Evolutionary conservation across 1,140 invertebrate genomes (phyloP).

Genomic region (Adelges cooleyi): DNA sequence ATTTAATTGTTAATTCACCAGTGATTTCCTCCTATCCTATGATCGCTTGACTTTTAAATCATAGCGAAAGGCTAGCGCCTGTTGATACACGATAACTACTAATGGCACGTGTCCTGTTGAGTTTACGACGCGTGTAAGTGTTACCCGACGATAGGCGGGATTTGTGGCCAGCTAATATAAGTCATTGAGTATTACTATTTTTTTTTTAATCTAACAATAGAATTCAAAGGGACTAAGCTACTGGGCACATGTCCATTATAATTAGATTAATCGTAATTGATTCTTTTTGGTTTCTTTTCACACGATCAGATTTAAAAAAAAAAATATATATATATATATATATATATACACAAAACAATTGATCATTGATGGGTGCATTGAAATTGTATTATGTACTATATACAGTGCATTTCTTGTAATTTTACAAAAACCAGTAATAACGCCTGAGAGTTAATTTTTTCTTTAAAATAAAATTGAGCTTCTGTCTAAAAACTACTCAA

Average conservation of each 20-base stretch:
- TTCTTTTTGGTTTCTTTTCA: not conserved
- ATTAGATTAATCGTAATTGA: not conserved
- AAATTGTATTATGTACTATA: no score
- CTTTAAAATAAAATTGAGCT: no score
- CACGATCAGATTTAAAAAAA: no score
- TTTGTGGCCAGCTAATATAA: not conserved
- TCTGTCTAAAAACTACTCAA: no score
- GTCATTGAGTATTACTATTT: not conserved
- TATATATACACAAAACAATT: no score
- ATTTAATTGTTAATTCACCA: no score
- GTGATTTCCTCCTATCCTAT: no score
- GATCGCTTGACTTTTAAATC: not conserved
- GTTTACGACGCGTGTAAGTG: not conserved
- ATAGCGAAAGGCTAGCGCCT: not conserved
- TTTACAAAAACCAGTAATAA: no score
- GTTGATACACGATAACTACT: not conserved
- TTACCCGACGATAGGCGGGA: not conserved
- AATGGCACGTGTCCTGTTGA: slow-evolving; percentile 15
- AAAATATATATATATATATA: no score
- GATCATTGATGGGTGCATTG: no score
- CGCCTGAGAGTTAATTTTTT: no score
- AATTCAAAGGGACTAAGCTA: not conserved
- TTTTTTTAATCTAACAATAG: not conserved
- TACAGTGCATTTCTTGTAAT: no score
- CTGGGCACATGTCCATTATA: not conserved